Evolutionary conservation across 2,888 invertebrate species (phyloP).

Genomic region (Gryllus longicercus): DNA sequence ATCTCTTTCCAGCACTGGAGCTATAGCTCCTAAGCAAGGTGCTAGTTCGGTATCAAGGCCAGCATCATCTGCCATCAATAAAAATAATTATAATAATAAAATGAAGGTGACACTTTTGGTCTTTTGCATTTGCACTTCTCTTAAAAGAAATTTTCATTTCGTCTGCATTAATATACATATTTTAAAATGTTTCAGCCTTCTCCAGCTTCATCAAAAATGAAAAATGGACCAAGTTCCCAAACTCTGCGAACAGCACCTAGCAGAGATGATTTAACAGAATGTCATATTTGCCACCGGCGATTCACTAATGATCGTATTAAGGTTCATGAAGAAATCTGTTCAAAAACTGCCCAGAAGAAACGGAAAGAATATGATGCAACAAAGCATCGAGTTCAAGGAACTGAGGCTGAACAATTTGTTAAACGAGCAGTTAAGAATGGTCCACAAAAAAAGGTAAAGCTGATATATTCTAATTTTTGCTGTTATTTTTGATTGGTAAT

Average conservation of each 20-base stretch:
- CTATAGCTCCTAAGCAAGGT: background rate
- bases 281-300: constrained; percentile 72
- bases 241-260: constrained; percentile 12
- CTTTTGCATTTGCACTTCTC: background rate
- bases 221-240: constrained; percentile 26
- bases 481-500: background rate
- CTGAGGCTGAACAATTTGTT: constrained; percentile 78
- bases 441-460: constrained; percentile 18
- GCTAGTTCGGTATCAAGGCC: background rate
- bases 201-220: too few relatives aligned
- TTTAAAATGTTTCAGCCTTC: too few relatives aligned
- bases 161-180: too few relatives aligned
- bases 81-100: background rate
- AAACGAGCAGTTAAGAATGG: constrained; percentile 36
- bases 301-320: constrained; percentile 77
- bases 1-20: background rate
- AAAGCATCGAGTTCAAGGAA: constrained; percentile 85
- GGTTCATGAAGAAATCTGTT: constrained; percentile 83
- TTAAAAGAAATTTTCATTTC: background rate
- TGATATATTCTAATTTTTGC: background rate
- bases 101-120: background rate
- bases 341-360: constrained; percentile 72
- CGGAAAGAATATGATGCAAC: constrained; percentile 88
- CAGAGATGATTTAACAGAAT: constrained; percentile 53
- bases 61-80: background rate